Evolutionary conservation across 2,113 vertebrate genomes (phyloP).

Genomic region (Strix aluco): DNA sequence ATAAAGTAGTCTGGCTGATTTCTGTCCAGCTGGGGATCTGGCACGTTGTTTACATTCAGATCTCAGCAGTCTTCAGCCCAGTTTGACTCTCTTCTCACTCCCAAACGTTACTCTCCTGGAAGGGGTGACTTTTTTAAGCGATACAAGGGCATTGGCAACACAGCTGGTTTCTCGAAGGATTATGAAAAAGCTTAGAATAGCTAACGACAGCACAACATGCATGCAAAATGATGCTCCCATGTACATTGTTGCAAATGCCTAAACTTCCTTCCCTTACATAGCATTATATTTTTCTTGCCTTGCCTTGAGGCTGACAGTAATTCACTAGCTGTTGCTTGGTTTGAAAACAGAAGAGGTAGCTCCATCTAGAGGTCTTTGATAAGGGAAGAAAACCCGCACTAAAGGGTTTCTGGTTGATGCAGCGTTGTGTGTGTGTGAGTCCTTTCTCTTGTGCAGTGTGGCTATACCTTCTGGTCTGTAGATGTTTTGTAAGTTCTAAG

Average conservation of each 20-base stretch:
- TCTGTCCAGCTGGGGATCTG: neutral
- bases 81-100: neutral
- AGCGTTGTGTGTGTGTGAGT: fast-evolving
- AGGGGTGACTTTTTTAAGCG: neutral
- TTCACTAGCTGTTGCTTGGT: neutral
- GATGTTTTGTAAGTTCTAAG: neutral
- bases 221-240: neutral
- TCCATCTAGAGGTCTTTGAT: conserved; percentile 59
- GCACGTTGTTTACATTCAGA: neutral
- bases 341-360: conserved; percentile 24
- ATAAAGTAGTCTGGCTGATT: neutral
- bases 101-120: neutral
- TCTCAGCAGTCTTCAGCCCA: neutral
- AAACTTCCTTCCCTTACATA: neutral
- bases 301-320: neutral
- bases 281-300: neutral
- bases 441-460: neutral
- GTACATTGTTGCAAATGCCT: neutral
- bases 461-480: neutral
- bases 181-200: neutral
- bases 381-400: neutral
- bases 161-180: neutral
- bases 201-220: neutral
- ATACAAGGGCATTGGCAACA: neutral
- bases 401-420: neutral